Evolutionary conservation across 2,113 vertebrate species (phyloP).

Genomic region (Patagioenas fasciata): DNA sequence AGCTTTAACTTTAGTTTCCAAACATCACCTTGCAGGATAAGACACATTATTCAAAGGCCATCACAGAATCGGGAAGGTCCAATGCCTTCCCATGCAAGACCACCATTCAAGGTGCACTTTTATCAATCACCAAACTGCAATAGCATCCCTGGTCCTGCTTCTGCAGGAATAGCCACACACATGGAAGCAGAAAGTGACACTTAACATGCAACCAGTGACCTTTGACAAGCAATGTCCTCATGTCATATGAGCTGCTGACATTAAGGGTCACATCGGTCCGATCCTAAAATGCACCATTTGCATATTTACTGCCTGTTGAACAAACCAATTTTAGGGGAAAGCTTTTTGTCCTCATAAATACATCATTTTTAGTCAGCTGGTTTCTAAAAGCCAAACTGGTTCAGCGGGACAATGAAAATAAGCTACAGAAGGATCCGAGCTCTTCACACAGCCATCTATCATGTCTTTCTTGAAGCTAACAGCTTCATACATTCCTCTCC

Average conservation of each 20-base stretch:
- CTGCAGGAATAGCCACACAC: background rate
- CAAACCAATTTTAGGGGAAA: background rate
- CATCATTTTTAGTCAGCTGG: background rate
- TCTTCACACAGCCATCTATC: background rate
- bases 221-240: background rate
- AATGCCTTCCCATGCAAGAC: background rate
- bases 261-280: background rate
- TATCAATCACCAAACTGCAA: background rate
- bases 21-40: background rate
- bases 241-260: background rate
- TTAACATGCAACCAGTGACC: background rate
- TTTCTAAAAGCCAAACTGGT: background rate
- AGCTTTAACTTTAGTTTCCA: background rate
- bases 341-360: background rate
- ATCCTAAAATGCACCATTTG: background rate
- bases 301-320: background rate
- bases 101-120: background rate
- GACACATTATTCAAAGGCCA: background rate
- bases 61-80: background rate
- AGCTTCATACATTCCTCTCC: background rate
- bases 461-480: background rate
- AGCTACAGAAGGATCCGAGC: background rate
- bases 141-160: background rate
- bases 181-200: background rate
- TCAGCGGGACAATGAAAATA: background rate